These are phyloP conservation scores for Lasioglossum villosulum DNA, from an alignment of 2,888 invertebrate genomes.

Conservation along the genomic window DNA sequence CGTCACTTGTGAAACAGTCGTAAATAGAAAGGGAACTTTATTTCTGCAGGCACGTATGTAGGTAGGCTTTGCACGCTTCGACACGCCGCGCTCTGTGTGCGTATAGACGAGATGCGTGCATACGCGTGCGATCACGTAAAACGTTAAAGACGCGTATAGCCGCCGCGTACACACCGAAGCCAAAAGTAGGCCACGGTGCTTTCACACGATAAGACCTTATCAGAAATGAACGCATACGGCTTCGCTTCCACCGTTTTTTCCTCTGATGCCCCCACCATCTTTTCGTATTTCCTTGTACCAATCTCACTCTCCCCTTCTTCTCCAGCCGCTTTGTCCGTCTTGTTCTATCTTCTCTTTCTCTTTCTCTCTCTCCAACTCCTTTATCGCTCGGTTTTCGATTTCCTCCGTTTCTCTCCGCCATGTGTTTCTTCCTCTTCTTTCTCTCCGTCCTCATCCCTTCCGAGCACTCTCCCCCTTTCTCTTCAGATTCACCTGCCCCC, in stretches of 20 bases:
- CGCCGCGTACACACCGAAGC: slow-evolving; percentile 59
- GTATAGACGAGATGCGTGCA: slow-evolving; percentile 43
- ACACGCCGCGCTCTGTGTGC: slow-evolving; percentile 29
- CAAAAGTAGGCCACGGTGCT: slow-evolving; percentile 83
- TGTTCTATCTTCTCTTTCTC: not conserved
- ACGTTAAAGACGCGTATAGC: slow-evolving; percentile 63
- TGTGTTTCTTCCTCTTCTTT: slow-evolving; percentile 1
- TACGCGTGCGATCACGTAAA: slow-evolving; percentile 56
- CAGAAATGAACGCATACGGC: slow-evolving; percentile 75
- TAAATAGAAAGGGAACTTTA: slow-evolving; percentile 43
- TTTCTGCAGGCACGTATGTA: slow-evolving; percentile 16
- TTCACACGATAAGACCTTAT: slow-evolving; percentile 84
- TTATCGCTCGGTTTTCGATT: not conserved
- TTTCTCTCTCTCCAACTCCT: not conserved
- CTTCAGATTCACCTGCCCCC: not conserved
- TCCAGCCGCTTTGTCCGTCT: not conserved
- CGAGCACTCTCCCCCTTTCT: not conserved
- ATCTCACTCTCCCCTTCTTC: not conserved
- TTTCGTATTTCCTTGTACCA: slow-evolving; percentile 38
- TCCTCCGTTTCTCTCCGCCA: not conserved
- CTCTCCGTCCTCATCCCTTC: not conserved
- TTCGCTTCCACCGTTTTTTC: slow-evolving; percentile 56
- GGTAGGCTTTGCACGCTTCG: slow-evolving; percentile 35
- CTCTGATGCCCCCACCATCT: slow-evolving; percentile 15
- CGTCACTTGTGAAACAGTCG: slow-evolving; percentile 24